Evolutionary conservation across 2,797 vertebrate genomes (phyloP).

Genomic region (Ptychadena robeensis): DNA sequence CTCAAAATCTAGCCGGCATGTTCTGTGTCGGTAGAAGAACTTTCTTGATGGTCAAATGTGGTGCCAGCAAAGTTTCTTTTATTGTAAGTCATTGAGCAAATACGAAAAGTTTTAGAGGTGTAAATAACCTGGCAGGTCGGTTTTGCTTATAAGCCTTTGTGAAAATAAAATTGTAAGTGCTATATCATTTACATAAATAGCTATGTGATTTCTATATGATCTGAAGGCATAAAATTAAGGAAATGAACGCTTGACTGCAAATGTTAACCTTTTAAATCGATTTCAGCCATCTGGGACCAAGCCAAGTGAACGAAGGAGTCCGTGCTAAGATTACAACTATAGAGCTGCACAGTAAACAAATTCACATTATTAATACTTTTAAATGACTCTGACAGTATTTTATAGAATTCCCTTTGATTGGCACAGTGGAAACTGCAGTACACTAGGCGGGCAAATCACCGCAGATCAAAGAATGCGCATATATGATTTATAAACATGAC

Average conservation of each 20-base stretch:
- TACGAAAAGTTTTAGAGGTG: no score
- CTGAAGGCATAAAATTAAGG: not conserved
- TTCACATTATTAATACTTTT: not conserved
- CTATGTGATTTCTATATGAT: not conserved
- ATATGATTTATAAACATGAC: no score
- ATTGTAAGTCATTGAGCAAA: no score
- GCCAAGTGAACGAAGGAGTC: not conserved
- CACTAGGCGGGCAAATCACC: no score
- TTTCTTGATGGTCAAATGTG: no score
- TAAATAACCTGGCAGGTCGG: no score
- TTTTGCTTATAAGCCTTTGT: no score
- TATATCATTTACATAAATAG: not conserved
- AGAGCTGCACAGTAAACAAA: not conserved
- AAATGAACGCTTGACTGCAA: not conserved
- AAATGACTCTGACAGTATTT: not conserved
- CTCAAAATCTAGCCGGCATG: no score
- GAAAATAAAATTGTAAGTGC: not conserved
- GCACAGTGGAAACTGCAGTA: not conserved
- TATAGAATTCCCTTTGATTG: not conserved
- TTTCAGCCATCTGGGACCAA: not conserved
- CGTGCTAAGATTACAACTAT: not conserved
- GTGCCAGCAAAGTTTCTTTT: no score
- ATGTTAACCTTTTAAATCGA: not conserved
- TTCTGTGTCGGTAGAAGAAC: no score
- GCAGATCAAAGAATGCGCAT: no score